Evolutionary conservation across 2,113 vertebrate genomes (phyloP).

Genomic region (Pachyramphus minor): DNA sequence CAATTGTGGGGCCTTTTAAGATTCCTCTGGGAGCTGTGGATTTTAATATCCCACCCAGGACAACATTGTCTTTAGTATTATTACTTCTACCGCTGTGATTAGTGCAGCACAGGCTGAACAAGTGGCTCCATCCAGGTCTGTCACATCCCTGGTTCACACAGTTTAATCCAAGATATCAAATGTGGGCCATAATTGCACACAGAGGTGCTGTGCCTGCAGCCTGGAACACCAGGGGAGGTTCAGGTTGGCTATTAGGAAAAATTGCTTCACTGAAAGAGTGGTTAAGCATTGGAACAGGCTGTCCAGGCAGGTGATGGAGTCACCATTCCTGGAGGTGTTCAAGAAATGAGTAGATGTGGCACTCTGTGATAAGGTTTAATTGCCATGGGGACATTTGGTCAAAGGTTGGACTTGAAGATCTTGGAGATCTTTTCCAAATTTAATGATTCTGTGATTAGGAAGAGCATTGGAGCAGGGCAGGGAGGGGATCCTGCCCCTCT

Average conservation of each 20-base stretch:
- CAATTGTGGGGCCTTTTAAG: conserved; percentile 23
- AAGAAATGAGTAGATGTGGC: background rate
- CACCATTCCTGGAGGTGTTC: background rate
- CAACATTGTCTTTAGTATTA: background rate
- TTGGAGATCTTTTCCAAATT: background rate
- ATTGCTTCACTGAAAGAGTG: background rate
- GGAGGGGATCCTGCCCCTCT: background rate
- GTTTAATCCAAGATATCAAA: background rate
- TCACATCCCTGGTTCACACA: background rate
- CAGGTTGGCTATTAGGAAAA: background rate
- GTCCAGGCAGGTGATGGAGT: background rate
- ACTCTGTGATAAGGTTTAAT: background rate
- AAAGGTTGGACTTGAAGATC: background rate
- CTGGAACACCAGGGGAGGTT: background rate
- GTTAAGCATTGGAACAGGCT: background rate
- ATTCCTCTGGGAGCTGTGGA: background rate
- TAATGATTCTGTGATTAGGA: background rate
- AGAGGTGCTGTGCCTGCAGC: background rate
- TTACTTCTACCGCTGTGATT: background rate
- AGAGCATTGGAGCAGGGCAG: background rate
- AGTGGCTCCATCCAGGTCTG: background rate
- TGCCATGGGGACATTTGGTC: no score
- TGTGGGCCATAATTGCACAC: background rate
- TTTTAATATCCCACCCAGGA: conserved; percentile 34
- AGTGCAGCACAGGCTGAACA: background rate